Evolutionary conservation across 1,140 invertebrate species (phyloP).

Genomic region (Drosophila albomicans): DNA sequence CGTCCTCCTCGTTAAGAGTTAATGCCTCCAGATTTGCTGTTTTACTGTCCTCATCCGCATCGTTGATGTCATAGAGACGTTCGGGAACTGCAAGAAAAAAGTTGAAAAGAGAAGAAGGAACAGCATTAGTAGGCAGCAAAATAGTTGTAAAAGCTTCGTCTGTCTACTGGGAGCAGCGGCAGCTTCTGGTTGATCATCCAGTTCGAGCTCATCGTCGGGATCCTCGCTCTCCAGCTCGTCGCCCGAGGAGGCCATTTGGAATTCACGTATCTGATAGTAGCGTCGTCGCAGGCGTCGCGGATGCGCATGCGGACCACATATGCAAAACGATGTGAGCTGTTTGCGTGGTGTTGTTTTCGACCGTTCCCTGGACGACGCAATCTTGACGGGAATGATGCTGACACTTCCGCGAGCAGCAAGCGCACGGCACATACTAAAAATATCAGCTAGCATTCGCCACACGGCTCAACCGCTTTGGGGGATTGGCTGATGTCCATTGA

Average conservation of each 20-base stretch:
- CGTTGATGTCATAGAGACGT: constrained; percentile 92
- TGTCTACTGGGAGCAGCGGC: constrained; percentile 43
- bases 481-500: constrained; percentile 29
- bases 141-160: constrained; percentile 3
- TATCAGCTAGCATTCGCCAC: background rate
- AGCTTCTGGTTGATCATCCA: constrained; percentile 55
- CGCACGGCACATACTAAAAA: constrained; percentile 51
- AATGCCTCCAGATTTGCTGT: constrained; percentile 88
- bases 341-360: constrained; percentile 38
- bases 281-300: constrained; percentile 55
- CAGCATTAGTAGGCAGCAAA: constrained; percentile 5
- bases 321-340: constrained; percentile 78
- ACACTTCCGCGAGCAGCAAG: constrained; percentile 43
- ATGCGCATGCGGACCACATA: constrained; percentile 76
- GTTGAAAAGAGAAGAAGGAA: background rate
- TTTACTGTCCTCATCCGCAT: constrained; percentile 88
- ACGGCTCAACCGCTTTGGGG: constrained; percentile 3
- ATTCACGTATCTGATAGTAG: constrained; percentile 80
- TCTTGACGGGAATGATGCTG: constrained; percentile 65
- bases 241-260: constrained; percentile 76
- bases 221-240: constrained; percentile 80
- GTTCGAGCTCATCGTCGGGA: constrained; percentile 72
- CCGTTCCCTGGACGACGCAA: constrained; percentile 71
- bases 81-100: constrained; percentile 89
- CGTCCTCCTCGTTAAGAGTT: constrained; percentile 87